Evolutionary conservation across 2,888 invertebrate species (phyloP).

Genomic region (Oscheius onirici): DNA sequence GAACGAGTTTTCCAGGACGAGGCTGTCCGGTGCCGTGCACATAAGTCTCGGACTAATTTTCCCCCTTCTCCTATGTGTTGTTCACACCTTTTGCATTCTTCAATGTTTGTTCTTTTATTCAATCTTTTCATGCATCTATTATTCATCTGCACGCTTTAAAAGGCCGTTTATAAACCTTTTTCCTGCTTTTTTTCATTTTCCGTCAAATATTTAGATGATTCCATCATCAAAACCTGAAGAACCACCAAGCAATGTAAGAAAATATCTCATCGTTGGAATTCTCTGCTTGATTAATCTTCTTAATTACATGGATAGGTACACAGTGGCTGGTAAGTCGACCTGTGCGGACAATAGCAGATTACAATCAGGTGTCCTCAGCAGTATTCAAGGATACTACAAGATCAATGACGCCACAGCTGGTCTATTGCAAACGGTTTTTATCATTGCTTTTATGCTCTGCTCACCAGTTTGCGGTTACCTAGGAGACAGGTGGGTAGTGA

Average conservation of each 20-base stretch:
- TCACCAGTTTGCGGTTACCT: constrained; percentile 98
- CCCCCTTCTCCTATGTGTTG: no score
- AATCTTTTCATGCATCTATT: no score
- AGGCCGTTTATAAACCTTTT: no score
- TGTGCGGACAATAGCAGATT: background rate
- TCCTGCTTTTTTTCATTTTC: background rate
- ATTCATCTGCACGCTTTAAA: no score
- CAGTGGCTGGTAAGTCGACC: constrained; percentile 82
- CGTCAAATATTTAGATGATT: constrained; percentile 14
- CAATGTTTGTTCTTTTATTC: no score
- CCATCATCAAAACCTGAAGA: background rate
- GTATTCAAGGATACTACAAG: constrained; percentile 81
- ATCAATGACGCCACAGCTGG: constrained; percentile 86
- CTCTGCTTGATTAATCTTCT: constrained; percentile 90
- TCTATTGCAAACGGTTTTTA: constrained; percentile 90
- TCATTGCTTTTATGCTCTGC: constrained; percentile 94
- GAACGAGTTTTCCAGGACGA: constrained; percentile 17
- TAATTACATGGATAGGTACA: constrained; percentile 98
- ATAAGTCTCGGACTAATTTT: constrained; percentile 6
- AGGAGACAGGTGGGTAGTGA: constrained; percentile 81
- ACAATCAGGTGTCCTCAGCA: constrained; percentile 82
- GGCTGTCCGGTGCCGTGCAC: constrained; percentile 24
- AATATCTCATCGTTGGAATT: constrained; percentile 23
- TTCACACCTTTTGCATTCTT: no score
- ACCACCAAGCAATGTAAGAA: background rate